These are phyloP conservation scores for Anagyrus pseudococci DNA, from an alignment of 2,888 invertebrate species.

Conservation along the genomic window DNA sequence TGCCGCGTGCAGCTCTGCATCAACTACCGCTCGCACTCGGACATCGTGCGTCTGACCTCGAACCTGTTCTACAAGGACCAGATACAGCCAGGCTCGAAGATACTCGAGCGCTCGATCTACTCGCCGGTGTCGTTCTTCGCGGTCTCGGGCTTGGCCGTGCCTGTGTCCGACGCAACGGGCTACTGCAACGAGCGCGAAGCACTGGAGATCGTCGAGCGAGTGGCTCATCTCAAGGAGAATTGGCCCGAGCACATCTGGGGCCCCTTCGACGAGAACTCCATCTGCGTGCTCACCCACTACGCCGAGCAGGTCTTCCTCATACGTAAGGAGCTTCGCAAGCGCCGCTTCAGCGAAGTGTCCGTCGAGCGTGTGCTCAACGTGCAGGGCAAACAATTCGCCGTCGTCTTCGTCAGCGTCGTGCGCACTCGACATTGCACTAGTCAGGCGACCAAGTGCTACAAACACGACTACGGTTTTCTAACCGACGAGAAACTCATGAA, in stretches of 20 bases:
- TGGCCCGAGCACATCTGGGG: conserved; percentile 80
- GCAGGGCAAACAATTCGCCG: conserved; percentile 87
- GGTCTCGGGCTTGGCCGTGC: conserved; percentile 79
- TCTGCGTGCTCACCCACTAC: conserved; percentile 86
- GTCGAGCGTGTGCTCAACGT: conserved; percentile 85
- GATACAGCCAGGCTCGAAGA: conserved; percentile 74
- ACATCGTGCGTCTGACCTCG: conserved; percentile 82
- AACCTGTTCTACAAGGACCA: conserved; percentile 82
- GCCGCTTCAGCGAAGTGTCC: conserved; percentile 75
- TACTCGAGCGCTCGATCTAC: conserved; percentile 71
- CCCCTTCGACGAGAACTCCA: conserved; percentile 75
- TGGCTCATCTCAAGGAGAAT: conserved; percentile 72
- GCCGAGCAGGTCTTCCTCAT: conserved; percentile 80
- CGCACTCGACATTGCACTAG: conserved; percentile 77
- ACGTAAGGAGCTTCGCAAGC: conserved; percentile 76
- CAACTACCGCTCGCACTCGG: conserved; percentile 83
- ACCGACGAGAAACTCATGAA: conserved; percentile 83
- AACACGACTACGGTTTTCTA: conserved; percentile 79
- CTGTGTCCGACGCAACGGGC: conserved; percentile 76
- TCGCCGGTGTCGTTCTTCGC: conserved; percentile 83
- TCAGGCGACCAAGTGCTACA: conserved; percentile 63
- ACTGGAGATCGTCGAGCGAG: conserved; percentile 79
- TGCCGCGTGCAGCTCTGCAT: conserved; percentile 82
- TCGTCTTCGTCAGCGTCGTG: conserved; percentile 79
- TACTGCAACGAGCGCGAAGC: conserved; percentile 85